Conservation (phyloP, 2,888 invertebrate genomes). For the Dichetophora obliterata region DNA sequence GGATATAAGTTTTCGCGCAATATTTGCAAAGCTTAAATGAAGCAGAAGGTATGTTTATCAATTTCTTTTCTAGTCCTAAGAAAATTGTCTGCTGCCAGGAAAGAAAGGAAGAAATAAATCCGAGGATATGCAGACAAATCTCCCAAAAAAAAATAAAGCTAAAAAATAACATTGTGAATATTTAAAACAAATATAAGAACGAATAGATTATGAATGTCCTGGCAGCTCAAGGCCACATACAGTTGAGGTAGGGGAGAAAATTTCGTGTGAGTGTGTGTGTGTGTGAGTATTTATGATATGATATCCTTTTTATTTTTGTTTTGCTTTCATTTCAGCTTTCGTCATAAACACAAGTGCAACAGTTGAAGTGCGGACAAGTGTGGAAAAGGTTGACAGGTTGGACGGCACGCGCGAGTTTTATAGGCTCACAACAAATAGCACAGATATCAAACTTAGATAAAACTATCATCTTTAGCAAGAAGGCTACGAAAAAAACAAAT, state of each 20-base stretch:
- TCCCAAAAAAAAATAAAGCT: too few relatives aligned
- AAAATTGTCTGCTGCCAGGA: too few relatives aligned
- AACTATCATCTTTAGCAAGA: neutral
- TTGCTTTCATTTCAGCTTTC: conserved; percentile 9
- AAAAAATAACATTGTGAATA: too few relatives aligned
- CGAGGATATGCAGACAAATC: too few relatives aligned
- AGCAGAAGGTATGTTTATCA: too few relatives aligned
- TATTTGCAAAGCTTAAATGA: too few relatives aligned
- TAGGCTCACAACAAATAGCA: too few relatives aligned
- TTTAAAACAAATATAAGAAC: too few relatives aligned
- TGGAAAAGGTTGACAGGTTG: neutral
- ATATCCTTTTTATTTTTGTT: conserved; percentile 12
- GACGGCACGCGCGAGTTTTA: too few relatives aligned
- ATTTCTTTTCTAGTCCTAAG: too few relatives aligned
- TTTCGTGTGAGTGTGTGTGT: conserved; percentile 1
- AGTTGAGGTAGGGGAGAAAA: conserved; percentile 33
- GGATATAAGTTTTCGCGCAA: too few relatives aligned
- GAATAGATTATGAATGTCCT: conserved; percentile 44
- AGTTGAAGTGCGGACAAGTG: conserved; percentile 36
- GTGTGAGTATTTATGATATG: neutral
- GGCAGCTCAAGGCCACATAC: conserved; percentile 52
- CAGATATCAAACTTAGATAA: neutral
- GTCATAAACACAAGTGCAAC: conserved; percentile 36
- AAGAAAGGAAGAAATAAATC: too few relatives aligned
- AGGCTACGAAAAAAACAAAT: neutral